phyloP scores from a whole-genome alignment of 2,888 invertebrate genomes.

The Philaethria dido region DNA sequence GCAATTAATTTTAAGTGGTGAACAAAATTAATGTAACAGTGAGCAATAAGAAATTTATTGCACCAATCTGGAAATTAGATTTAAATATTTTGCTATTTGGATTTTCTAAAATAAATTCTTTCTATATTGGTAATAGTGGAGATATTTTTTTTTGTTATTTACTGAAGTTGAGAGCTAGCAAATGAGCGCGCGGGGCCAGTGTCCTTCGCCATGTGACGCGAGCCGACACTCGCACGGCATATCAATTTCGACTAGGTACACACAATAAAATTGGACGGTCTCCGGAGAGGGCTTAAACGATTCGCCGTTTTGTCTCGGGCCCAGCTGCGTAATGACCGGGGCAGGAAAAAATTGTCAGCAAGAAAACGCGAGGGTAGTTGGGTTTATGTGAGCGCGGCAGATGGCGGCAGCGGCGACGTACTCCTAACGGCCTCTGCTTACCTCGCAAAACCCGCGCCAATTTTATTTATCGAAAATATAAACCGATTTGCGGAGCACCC shows the following conservation, averaged over 20 bases:
- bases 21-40: not conserved
- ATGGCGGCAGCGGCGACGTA: slow-evolving; percentile 65
- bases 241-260: slow-evolving; percentile 81
- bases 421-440: slow-evolving; percentile 83
- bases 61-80: not conserved
- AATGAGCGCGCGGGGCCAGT: slow-evolving; percentile 52
- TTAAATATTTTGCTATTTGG: no score
- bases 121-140: not conserved
- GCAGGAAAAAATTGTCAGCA: slow-evolving; percentile 84
- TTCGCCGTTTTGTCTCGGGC: slow-evolving; percentile 84
- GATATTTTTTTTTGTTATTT: slow-evolving; percentile 15
- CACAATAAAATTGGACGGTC: slow-evolving; percentile 83
- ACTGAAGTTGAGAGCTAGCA: slow-evolving; percentile 57
- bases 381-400: slow-evolving; percentile 79
- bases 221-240: slow-evolving; percentile 70
- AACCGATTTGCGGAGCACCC: slow-evolving; percentile 82
- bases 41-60: not conserved
- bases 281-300: slow-evolving; percentile 83
- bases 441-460: slow-evolving; percentile 83
- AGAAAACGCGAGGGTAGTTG: slow-evolving; percentile 83
- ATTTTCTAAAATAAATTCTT: not conserved
- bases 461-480: slow-evolving; percentile 85
- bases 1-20: no score
- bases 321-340: slow-evolving; percentile 84
- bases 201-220: slow-evolving; percentile 51